These are phyloP conservation scores for Hypsibius dujardini DNA, from an alignment of 1,140 invertebrate species.

Conservation along the genomic window DNA sequence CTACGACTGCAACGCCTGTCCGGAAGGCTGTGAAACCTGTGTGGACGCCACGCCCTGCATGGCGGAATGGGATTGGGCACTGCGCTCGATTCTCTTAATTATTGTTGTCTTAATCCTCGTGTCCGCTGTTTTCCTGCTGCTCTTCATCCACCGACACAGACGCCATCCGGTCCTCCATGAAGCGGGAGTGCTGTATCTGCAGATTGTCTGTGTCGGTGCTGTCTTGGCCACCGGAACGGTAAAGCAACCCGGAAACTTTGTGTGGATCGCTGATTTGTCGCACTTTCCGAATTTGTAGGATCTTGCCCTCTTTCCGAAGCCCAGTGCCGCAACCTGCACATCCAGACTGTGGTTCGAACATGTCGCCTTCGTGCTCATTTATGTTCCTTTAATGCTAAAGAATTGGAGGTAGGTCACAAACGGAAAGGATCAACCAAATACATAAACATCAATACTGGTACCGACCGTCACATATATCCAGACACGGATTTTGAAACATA, in stretches of 20 bases:
- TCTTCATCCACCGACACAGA: not conserved
- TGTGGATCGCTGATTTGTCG: too few species aligned
- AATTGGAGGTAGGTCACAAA: constrained; percentile 66
- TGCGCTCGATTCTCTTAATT: constrained; percentile 40
- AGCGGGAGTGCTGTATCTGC: not conserved
- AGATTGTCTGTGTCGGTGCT: not conserved
- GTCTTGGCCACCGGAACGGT: not conserved
- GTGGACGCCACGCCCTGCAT: constrained; percentile 69
- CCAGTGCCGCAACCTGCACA: constrained; percentile 69
- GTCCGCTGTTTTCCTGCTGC: constrained; percentile 37
- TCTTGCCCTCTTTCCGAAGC: constrained; percentile 57
- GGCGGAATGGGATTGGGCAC: constrained; percentile 71
- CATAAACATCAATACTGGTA: too few species aligned
- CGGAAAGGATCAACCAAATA: too few species aligned
- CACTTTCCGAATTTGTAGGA: too few species aligned
- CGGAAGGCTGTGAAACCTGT: constrained; percentile 73
- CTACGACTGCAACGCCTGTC: constrained; percentile 71
- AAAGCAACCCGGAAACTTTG: not conserved
- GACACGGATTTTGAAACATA: too few species aligned
- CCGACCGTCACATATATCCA: too few species aligned
- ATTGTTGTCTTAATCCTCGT: constrained; percentile 60
- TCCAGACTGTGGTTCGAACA: constrained; percentile 73
- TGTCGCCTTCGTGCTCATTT: constrained; percentile 81
- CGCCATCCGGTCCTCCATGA: not conserved
- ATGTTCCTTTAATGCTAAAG: constrained; percentile 82